A percentile compares a stretch with the other conserved stretches of the same genome.
phyloP scores from a whole-genome alignment of 2,888 invertebrate species.

The Nymphalis c-album region DNA sequence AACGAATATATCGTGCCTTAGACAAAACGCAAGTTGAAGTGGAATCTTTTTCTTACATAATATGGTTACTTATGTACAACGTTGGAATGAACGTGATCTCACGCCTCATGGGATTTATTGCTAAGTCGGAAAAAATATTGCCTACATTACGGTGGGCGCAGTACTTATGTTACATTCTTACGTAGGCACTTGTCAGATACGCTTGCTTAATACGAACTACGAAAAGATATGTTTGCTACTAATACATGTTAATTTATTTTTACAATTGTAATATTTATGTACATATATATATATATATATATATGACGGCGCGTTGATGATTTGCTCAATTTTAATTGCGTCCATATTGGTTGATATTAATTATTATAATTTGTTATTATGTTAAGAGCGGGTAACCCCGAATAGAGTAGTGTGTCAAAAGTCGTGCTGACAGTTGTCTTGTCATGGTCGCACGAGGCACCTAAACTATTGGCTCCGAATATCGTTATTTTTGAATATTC shows the following conservation, averaged over 20 bases:
- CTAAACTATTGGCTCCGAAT: too few relatives aligned
- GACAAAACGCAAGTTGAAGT: conserved; percentile 29
- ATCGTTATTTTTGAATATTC: too few relatives aligned
- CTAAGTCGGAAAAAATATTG: conserved; percentile 42
- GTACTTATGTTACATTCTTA: conserved; percentile 32
- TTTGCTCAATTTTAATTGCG: too few relatives aligned
- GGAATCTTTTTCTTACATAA: conserved; percentile 33
- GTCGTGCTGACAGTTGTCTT: too few relatives aligned
- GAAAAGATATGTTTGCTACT: background rate
- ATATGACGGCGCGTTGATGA: too few relatives aligned
- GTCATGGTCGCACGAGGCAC: too few relatives aligned
- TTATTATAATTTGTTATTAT: too few relatives aligned
- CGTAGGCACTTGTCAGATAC: conserved; percentile 27
- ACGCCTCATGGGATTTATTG: conserved; percentile 42
- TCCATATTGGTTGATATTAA: too few relatives aligned
- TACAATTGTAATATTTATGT: too few relatives aligned
- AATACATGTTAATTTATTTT: background rate
- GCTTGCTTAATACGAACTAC: conserved; percentile 9
- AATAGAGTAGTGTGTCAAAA: too few relatives aligned
- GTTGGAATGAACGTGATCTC: conserved; percentile 40
- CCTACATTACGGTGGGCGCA: conserved; percentile 40
- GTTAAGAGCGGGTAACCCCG: too few relatives aligned
- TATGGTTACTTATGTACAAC: conserved; percentile 34
- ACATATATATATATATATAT: too few relatives aligned
- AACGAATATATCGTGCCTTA: background rate